Base-by-base conservation (phyloP, 1,140 invertebrate species). In the Polypedilum pembai region DNA sequence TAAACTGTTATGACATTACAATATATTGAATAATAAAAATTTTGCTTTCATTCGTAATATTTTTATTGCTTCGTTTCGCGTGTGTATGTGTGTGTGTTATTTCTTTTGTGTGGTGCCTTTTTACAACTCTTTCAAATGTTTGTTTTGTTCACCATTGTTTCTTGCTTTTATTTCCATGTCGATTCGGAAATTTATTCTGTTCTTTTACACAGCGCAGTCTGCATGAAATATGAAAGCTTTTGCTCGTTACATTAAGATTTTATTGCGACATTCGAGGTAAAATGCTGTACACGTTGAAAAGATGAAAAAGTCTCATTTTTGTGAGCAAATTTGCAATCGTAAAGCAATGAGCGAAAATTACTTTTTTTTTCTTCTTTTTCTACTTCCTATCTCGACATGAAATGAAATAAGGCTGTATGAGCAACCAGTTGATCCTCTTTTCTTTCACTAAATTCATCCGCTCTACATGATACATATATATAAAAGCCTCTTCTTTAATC, bases 181-280 rank as follows among this genome's bases (percentile, higher is more conserved):
- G 24, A 33, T 33, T 33, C 24, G 5, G 24, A 33, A 33, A 33
- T 33, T 33, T 33, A 33, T 33, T 33, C 24, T 33, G 24, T 33
- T 33, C 24, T 33, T 33, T 33, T 33, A 33, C 5, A 33, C n/a
- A n/a, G 45, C 45, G n/a, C 45, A 56, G n/a, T 3, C 12, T n/a
- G 45, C 45, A 56, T 56, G 45, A 56, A 56, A 56, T 56, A 56
- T 56, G 45, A 56, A 56, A 56, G 45, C 45, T 56, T 56, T 56
- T 56, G n/a, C n/a, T 33, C 24, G 24, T 33, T 33, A 33, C 24
- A 33, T 33, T 33, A 33, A 33, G 24, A 33, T 33, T 33, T 33
- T 33, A 33, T 33, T 33, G 24, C 24, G 24, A 33, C 24, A 33
- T 33, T 33, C 24, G 24, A 33, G 24, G 24, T 33, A 33, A 5